Evolutionary conservation across 2,888 invertebrate species (phyloP), one percentile per base, ranked within the genome.

Genomic region (Cremastinae sp.): DNA sequence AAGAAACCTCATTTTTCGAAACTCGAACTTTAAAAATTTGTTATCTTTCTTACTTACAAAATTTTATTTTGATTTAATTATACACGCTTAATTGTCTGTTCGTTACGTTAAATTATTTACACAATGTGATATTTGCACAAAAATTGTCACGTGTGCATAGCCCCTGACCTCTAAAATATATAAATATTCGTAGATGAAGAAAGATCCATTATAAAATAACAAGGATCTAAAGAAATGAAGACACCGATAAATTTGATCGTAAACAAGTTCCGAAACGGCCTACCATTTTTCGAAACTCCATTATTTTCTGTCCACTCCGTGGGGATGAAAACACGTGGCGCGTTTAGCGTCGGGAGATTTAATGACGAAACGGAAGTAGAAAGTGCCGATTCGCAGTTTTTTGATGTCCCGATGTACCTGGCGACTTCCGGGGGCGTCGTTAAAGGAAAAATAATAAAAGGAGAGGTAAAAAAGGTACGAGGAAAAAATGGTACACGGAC

Each of bases 401-500:
- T 70, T 38, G 65, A 75, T 34, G 64, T 49, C 47, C 43, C 62
- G 53, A 47, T 16, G 54, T 69, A 69, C 54, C 64, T 69, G 69
- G 62, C 56, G 20, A 43, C 22, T 66, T 47, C 14, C 20, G 28
- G 47, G 12, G 41, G 53, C 36, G 38, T 16, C 51, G 65, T 43
- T 22, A 53, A 65, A 65, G 28, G 16, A 56, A 66, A 45, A 59
- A 65, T 51, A 65, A 53, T 36, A 58, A 64, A 74, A 70, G 22
- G 58, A 65, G 28, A 45, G 16, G 43, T 18, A 53, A 38, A 38
- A 59, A 54, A 41, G 34, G 28, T n/a, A 51, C 3, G 10, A 53
- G 64, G 51, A 64, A 58, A 68, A 61, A 56, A 3, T 36, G 38
- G 65, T 54, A 28, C 56, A 62, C 28, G 47, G 20, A 16, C 28